Base-by-base conservation (phyloP, 2,797 vertebrate genomes). In the Pelodytes ibericus region DNA sequence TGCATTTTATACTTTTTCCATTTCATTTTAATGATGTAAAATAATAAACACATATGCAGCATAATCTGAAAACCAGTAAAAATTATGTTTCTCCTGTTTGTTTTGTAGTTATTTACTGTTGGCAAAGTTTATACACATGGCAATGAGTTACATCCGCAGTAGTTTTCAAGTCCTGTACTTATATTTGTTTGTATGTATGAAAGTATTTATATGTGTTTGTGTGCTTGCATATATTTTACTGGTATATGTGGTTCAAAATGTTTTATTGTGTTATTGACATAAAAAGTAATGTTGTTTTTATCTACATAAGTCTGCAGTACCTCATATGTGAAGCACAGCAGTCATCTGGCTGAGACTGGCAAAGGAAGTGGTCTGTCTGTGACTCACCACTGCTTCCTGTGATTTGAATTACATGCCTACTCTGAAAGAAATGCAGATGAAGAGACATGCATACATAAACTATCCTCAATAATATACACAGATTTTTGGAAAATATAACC, bases 311-410 rank as follows among this genome's bases (percentile, higher is more conserved):
- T 76, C 47, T 29, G 66, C 27, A 20, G 18, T 53, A n/a, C 30
- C 18, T 2, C n/a, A 47, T 61, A 53, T 18, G 9, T 25, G 27
- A 31, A 20, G 4, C 39, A 29, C 18, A 29, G 24, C 29, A 53
- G 26, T 25, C 18, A 27, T 56, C 11, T 33, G 44, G 49, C 56
- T 49, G 31, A 70, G 47, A 24, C 30, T 41, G 18, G 58, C 16
- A 41, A 29, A 56, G 74, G 74, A 77, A 64, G 49, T 77, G 49
- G 59, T 53, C 47, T 56, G 44, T 26, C 47, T 24, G 31, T 64
- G 60, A 77, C 33, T 70, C 74, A 58, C 25, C 20, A 9, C 39
- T 22, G 60, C 3, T 3, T 69, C 36, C 20, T 10, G 31, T 61
- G 39, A 51, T 57, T 67, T 7, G 41, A 30, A 29, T 41, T 41